Evolutionary conservation across 1,140 invertebrate genomes (phyloP).

Genomic region (Episyrphus balteatus): DNA sequence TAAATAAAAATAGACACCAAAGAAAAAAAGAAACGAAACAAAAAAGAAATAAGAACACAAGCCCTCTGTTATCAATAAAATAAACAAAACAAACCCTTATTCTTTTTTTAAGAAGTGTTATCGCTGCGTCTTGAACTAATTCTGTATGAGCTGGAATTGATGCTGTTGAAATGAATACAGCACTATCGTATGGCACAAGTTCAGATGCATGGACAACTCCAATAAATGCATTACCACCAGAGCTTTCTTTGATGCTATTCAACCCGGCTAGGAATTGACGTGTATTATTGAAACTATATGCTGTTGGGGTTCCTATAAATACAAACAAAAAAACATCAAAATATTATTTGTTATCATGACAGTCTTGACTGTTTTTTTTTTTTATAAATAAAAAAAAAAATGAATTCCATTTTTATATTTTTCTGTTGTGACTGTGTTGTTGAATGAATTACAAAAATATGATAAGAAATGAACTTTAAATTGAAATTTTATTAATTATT

Average conservation of each 20-base stretch:
- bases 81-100: conserved; percentile 36
- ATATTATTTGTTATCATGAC: not conserved
- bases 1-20: conserved; percentile 2
- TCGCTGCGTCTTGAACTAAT: conserved; percentile 38
- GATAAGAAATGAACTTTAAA: no score
- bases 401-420: no score
- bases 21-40: conserved; percentile 5
- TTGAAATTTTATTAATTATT: no score
- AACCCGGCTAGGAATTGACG: conserved; percentile 31
- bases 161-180: conserved; percentile 44
- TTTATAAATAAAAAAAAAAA: no score
- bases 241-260: conserved; percentile 30
- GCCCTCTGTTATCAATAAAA: not conserved
- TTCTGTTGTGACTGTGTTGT: no score
- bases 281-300: conserved; percentile 34
- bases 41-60: not conserved
- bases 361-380: not conserved
- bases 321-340: not conserved
- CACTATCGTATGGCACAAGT: conserved; percentile 47
- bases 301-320: conserved; percentile 21
- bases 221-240: conserved; percentile 29
- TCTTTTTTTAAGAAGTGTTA: conserved; percentile 42
- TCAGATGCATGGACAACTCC: conserved; percentile 37
- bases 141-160: conserved; percentile 38
- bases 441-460: no score